Base-by-base conservation (phyloP, 2,113 vertebrate genomes). In the Ailuropoda melanoleuca region DNA sequence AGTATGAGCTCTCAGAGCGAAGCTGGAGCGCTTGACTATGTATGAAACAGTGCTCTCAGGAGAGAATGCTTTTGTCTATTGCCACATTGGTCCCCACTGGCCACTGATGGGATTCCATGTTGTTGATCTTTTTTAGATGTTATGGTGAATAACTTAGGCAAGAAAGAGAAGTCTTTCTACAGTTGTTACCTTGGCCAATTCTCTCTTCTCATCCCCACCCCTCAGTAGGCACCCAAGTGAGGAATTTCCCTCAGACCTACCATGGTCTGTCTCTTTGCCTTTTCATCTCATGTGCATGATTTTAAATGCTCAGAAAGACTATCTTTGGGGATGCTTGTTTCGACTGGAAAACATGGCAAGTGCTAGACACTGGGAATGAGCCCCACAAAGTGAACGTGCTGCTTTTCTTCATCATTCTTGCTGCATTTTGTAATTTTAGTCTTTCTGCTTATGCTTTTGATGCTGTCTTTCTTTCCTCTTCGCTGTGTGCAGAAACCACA, bases 201-300 rank as follows among this genome's bases (percentile, higher is more conserved):
- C 6, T 7, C 31, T 60, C 7, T 39, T 23, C 3, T 29, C 2
- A 18, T 0, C 2, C 1, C 14, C 26, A 11, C 0, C 13, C 13
- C 18, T 6, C 14, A 48, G 9, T 24, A 19, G 2, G 8, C 14
- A 3, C 31, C 37, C 19, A 3, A 1, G 0, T 58, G 64, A 80
- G 19, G 48, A 68, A 14, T 80, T 39, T 68, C 4, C 11, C 0
- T 70, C 23, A 0, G 13, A 7, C 31, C 48, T n/a, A 1, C 17
- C 14, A 0, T 26, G 23, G 5, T 24, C 18, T 70, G 24, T 26
- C 0, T 10, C 12, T 78, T 13, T 34, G 56, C 17, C 24, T 83
- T 87, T 82, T 78, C 55, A 23, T 39, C 24, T 81, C 37, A 8
- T 9, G 3, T 12, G 23, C 6, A 6, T 5, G 6, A 10, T 39